Conservation (phyloP, 2,113 vertebrate genomes). For the Tragelaphus buxtoni region DNA sequence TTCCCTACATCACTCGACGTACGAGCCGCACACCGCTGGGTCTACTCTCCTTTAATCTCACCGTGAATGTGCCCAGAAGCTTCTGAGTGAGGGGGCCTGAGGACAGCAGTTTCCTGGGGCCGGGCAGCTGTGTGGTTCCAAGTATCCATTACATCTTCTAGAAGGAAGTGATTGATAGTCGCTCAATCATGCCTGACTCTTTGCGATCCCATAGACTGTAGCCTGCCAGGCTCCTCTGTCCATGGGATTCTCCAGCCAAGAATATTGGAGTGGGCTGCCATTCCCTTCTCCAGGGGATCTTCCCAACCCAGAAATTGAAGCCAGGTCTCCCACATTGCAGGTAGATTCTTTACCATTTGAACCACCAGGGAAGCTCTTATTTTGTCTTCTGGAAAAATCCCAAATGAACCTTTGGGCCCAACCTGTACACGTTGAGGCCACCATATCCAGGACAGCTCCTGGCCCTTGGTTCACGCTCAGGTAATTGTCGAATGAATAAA, state of each 20-base stretch:
- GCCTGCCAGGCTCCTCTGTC: background rate
- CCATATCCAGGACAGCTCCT: fast-evolving
- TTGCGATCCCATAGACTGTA: background rate
- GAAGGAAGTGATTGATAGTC: background rate
- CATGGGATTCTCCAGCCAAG: background rate
- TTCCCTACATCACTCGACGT: fast-evolving
- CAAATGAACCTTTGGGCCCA: background rate
- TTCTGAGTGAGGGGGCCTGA: background rate
- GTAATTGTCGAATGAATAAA: background rate
- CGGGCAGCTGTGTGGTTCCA: too few relatives aligned
- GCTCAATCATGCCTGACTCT: fast-evolving
- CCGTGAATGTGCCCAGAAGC: fast-evolving
- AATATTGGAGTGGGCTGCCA: background rate
- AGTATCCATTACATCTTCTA: background rate
- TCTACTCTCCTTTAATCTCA: background rate
- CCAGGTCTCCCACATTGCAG: background rate
- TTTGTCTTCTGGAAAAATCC: background rate
- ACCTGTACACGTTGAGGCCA: fast-evolving
- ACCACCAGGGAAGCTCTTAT: background rate
- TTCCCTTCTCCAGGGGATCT: background rate
- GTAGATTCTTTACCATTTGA: background rate
- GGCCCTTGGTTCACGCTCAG: background rate
- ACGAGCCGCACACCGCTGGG: fast-evolving
- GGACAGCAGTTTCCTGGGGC: fast-evolving
- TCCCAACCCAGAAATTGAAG: background rate